Evolutionary conservation across 2,797 vertebrate species (phyloP), one percentile per base, ranked within the genome.

Genomic region (Falco biarmicus): DNA sequence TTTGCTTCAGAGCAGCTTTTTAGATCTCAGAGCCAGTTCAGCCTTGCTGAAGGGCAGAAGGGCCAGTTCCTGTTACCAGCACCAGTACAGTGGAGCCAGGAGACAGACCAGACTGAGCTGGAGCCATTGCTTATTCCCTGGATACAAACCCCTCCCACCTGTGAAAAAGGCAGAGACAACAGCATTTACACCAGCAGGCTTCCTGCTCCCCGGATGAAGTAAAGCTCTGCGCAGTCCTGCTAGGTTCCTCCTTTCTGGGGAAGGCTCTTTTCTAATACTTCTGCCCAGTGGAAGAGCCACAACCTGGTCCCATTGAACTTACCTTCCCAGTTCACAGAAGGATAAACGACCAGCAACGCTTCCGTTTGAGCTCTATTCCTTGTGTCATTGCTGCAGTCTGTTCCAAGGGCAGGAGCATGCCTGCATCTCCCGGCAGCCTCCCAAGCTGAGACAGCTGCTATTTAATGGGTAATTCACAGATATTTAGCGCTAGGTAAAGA

Each of bases 91-190:
- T 15, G 37, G 45, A 53, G 28, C 28, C 56, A 13, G 32, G 50
- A 32, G 60, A 37, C 69, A 13, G 57, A 2, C n/a, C 45, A 60
- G 74, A 11, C 75, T 29, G 47, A 24, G 37, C 50, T 60, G 43
- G 26, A 61, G 34, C 31, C 7, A 25, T 11, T 64, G 32, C 57
- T 84, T 47, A 0, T 2, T 29, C 56, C 34, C 45, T 21, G 61
- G 34, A 15, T 12, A 15, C 2, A 11, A 11, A 7, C 31, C 10
- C 14, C 7, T 78, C 24, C 57, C 50, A 11, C 50, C 1, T 0
- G 1, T 6, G 16, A 14, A 20, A 47, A 5, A 3, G 6, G 3
- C 26, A 18, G 20, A 39, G 10, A 37, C 16, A 5, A 4, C 4
- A 7, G 20, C 1, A 22, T 6, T 31, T 5, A 15, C 53, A 65